phyloP scores from a whole-genome alignment of 2,888 invertebrate genomes.

The Tenthredo distinguenda region DNA sequence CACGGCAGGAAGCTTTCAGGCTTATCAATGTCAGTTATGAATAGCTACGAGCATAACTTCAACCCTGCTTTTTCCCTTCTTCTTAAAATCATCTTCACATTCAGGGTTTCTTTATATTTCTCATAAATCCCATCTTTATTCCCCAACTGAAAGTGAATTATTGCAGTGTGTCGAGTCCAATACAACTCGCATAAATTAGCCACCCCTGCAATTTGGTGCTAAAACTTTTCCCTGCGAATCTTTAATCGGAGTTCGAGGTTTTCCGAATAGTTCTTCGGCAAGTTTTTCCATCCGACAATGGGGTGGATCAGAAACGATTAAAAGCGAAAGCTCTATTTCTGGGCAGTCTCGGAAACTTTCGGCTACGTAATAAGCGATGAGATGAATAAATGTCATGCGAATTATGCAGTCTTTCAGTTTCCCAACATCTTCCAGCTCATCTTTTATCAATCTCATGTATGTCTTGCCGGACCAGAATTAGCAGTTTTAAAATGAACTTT shows the following conservation, averaged over 20 bases:
- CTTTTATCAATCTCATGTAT: background rate
- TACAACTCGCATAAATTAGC: constrained; percentile 26
- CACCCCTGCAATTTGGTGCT: constrained; percentile 14
- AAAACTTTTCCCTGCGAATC: constrained; percentile 23
- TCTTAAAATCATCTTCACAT: background rate
- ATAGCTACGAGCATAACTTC: constrained; percentile 25
- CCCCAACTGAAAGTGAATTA: constrained; percentile 6
- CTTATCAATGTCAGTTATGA: constrained; percentile 13
- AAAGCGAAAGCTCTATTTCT: background rate
- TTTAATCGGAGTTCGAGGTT: constrained; percentile 23
- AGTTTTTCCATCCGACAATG: background rate
- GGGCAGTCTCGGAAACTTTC: background rate
- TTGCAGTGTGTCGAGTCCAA: constrained; percentile 33
- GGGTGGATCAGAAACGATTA: background rate
- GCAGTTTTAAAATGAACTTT: background rate
- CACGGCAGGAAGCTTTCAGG: background rate
- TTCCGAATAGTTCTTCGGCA: background rate
- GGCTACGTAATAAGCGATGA: background rate
- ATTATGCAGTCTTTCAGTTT: background rate
- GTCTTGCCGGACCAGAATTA: background rate
- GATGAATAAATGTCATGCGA: background rate
- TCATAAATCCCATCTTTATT: constrained; percentile 28
- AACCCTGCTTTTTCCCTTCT: background rate
- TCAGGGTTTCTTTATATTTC: background rate
- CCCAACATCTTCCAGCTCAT: background rate